phyloP scores from a whole-genome alignment of 2,113 vertebrate genomes.

The Mirza zaza region DNA sequence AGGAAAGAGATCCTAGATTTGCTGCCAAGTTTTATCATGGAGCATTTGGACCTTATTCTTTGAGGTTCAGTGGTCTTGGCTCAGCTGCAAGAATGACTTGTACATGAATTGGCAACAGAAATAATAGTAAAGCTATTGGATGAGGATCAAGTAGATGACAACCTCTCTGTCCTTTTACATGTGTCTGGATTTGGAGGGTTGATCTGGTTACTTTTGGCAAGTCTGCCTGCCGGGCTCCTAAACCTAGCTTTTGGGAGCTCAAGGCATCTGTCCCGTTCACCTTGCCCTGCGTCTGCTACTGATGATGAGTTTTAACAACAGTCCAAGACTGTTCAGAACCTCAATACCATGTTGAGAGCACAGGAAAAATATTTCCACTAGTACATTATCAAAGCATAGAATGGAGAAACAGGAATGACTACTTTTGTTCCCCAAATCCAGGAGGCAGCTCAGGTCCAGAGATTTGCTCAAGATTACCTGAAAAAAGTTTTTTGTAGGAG shows the following conservation, averaged over 20 bases:
- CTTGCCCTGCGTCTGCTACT: background rate
- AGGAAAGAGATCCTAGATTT: background rate
- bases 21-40: background rate
- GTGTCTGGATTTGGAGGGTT: background rate
- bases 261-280: background rate
- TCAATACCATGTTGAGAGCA: background rate
- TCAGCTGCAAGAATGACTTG: constrained; percentile 17
- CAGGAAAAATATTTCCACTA: background rate
- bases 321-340: background rate
- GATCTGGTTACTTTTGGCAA: constrained; percentile 14
- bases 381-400: background rate
- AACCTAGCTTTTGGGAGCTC: background rate
- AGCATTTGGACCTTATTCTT: background rate
- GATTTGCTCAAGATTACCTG: background rate
- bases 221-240: background rate
- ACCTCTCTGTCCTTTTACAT: background rate
- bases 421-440: background rate
- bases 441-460: background rate
- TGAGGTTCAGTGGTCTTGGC: constrained; percentile 19
- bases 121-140: background rate
- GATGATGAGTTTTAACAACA: background rate
- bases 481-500: background rate
- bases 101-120: constrained; percentile 8
- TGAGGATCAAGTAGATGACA: background rate
- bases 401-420: background rate